Evolutionary conservation across 2,797 vertebrate genomes (phyloP).

Genomic region (Spea hammondii): DNA sequence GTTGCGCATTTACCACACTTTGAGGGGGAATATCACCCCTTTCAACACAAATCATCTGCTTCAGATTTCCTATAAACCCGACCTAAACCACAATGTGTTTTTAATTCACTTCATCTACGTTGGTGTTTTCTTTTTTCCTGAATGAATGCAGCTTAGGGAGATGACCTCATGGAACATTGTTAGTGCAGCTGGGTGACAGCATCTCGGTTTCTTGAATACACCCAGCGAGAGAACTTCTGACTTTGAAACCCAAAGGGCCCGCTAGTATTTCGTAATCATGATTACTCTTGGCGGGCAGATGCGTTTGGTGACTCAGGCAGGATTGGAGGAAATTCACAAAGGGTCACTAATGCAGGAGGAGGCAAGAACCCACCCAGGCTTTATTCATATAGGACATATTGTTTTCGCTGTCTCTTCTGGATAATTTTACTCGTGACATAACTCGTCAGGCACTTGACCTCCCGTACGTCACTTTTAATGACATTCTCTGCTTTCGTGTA

Average conservation of each 20-base stretch:
- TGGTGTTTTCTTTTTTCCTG: neutral
- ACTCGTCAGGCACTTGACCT: too few species aligned
- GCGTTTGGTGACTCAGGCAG: neutral
- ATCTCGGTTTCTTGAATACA: neutral
- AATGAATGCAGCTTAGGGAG: neutral
- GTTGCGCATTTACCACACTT: neutral
- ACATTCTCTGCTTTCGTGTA: too few species aligned
- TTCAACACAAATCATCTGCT: neutral
- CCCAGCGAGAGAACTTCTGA: neutral
- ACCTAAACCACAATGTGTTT: neutral
- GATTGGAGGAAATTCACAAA: too few species aligned
- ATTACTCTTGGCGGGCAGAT: neutral
- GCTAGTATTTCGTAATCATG: neutral
- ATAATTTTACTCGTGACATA: too few species aligned
- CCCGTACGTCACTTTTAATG: too few species aligned
- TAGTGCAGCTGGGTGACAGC: constrained; percentile 4
- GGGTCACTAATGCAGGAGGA: too few species aligned
- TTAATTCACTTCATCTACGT: neutral
- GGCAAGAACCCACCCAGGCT: too few species aligned
- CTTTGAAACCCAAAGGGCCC: neutral
- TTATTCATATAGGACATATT: too few species aligned
- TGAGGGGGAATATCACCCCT: neutral
- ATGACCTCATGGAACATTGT: constrained; percentile 10
- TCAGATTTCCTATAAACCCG: neutral
- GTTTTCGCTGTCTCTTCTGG: too few species aligned